These are phyloP conservation scores for Agapornis roseicollis DNA, from an alignment of 2,113 vertebrate species.

Conservation along the genomic window DNA sequence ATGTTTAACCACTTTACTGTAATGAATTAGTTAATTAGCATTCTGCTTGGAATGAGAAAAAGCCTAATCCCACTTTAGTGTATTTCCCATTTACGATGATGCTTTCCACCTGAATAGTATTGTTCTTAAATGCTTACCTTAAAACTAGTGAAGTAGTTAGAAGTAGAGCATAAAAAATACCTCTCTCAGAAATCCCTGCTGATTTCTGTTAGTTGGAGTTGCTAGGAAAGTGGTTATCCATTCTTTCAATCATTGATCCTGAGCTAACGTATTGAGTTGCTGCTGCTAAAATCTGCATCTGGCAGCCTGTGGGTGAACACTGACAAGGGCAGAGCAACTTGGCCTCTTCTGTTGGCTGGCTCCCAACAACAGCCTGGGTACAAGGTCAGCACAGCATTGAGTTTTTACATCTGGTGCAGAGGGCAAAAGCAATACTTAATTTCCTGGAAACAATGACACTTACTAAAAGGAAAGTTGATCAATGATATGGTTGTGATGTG, in stretches of 20 bases:
- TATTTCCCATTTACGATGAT: background rate
- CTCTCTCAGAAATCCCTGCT: background rate
- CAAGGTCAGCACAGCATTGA: background rate
- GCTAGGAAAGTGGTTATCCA: background rate
- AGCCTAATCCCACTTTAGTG: background rate
- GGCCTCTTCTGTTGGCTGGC: background rate
- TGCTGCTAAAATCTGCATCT: background rate
- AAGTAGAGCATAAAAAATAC: background rate
- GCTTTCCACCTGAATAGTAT: background rate
- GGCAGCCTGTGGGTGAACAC: background rate
- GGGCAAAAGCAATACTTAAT: background rate
- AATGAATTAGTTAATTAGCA: background rate
- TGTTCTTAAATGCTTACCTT: background rate
- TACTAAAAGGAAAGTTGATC: background rate
- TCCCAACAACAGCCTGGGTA: background rate
- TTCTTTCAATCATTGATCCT: background rate
- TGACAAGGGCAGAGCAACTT: conserved; percentile 1
- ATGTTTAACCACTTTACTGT: background rate
- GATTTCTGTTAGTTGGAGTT: background rate
- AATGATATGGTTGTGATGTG: background rate
- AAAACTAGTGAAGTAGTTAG: background rate
- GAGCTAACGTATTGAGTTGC: background rate
- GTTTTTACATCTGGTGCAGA: background rate
- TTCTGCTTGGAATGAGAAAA: background rate
- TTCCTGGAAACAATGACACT: background rate